Conservation (phyloP, 2,797 vertebrate genomes). For the Octomys mimax region DNA sequence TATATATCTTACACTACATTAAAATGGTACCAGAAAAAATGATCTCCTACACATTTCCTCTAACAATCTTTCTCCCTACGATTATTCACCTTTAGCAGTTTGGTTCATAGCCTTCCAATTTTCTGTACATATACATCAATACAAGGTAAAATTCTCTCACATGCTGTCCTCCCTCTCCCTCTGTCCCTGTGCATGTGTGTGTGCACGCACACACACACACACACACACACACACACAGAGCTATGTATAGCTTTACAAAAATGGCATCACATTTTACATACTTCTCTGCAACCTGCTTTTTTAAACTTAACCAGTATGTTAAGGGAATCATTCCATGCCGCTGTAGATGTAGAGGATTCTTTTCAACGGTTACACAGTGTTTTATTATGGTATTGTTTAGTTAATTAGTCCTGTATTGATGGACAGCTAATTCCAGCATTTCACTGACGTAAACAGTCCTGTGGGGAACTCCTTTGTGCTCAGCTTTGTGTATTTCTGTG, state of each 20-base stretch:
- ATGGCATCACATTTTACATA: constrained; percentile 41
- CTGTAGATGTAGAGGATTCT: neutral
- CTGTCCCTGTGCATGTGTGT: too few relatives aligned
- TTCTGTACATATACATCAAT: constrained; percentile 4
- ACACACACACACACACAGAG: neutral
- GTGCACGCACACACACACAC: neutral
- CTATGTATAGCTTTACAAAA: constrained; percentile 68
- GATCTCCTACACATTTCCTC: neutral
- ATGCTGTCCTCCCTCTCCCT: neutral
- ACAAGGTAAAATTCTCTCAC: neutral
- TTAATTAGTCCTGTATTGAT: neutral
- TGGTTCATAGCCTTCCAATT: neutral
- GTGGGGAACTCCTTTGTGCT: neutral
- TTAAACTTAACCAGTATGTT: constrained; percentile 17
- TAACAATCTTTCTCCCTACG: neutral
- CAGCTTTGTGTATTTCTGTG: constrained; percentile 27
- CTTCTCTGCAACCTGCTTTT: constrained; percentile 38
- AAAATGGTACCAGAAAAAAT: neutral
- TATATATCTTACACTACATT: neutral
- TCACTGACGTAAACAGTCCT: neutral
- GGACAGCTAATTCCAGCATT: constrained; percentile 1
- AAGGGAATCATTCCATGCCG: neutral
- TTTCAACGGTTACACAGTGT: neutral
- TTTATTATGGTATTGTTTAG: neutral
- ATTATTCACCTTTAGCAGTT: constrained; percentile 28